Evolutionary conservation across 2,888 invertebrate species (phyloP), one percentile per base, ranked within the genome.

Genomic region (Chrysolina americana): DNA sequence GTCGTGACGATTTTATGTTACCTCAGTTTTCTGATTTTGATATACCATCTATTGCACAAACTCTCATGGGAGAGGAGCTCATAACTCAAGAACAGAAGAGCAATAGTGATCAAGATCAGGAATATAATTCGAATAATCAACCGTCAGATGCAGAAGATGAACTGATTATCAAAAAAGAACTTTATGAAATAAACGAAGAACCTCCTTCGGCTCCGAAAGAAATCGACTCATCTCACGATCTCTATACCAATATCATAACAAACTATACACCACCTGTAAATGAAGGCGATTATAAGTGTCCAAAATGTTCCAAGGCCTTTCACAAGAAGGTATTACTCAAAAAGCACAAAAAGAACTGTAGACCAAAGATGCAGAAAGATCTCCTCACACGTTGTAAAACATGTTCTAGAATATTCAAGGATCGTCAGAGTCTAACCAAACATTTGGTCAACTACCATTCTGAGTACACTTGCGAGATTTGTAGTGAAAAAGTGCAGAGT

Each of bases 261-360:
- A 88, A 88, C 78, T 88, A 88, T 74, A 87, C 87, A 4, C 88
- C 88, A 5, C 85, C 86, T 0, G 86, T 87, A n/a, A 89, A 89
- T 68, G 89, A 88, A 50, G 89, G 88, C 3, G 85, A 89, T 6
- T 90, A 89, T 81, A 89, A 90, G 70, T 91, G 91, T 71, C 89
- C 89, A 1, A 91, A 91, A 79, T 91, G 91, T 78, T 88, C 89
- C 56, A 91, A 91, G 81, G 88, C 89, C 8, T 91, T 91, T 82
- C 89, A 90, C 76, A 91, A 91, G 78, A 88, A 90, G 63, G 88
- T 90, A 69, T 82, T 91, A 19, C 82, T 91, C 23, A 89, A 90
- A 73, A 91, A 91, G 81, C 91, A 91, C 81, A 89, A 90, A 85
- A 91, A 91, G 78, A 91, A 91, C 75, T 92, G 91, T 81, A 83